A percentile compares a stretch with the other conserved stretches of the same genome.
These are phyloP conservation scores for Gymnocypris eckloni DNA, from an alignment of 2,797 vertebrate genomes.

Conservation along the genomic window DNA sequence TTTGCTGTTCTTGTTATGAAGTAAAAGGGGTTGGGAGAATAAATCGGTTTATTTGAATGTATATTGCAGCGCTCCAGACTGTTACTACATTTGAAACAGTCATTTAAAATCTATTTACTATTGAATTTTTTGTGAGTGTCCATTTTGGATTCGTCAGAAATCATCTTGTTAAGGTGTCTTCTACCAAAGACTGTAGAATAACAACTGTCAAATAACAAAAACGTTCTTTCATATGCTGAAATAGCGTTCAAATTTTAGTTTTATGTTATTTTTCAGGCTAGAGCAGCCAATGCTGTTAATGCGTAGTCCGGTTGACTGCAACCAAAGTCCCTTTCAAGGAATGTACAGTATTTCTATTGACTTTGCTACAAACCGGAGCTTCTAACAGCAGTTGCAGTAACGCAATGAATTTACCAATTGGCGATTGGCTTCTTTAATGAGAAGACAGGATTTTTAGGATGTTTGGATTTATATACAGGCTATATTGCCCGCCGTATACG, in stretches of 20 bases:
- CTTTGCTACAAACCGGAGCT: too few species aligned
- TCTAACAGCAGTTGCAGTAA: too few species aligned
- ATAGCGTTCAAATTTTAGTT: neutral
- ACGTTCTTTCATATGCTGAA: neutral
- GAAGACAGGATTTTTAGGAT: too few species aligned
- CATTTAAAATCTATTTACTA: neutral
- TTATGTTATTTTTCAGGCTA: neutral
- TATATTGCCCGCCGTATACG: too few species aligned
- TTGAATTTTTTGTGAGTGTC: neutral
- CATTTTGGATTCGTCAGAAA: neutral
- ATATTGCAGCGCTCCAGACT: neutral
- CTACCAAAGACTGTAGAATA: neutral
- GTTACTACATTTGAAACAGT: neutral
- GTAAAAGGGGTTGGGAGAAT: neutral
- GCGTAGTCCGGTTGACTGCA: too few species aligned
- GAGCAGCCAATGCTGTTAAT: too few species aligned
- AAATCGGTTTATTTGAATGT: neutral
- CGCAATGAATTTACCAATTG: too few species aligned
- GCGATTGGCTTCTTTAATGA: too few species aligned
- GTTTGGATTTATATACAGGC: too few species aligned
- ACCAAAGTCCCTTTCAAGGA: too few species aligned
- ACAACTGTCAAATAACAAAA: neutral
- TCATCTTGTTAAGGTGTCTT: neutral
- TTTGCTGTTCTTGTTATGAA: constrained; percentile 33
- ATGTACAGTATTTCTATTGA: too few species aligned